These are phyloP conservation scores for Idaea biselata DNA, from an alignment of 2,888 invertebrate species.

Conservation along the genomic window DNA sequence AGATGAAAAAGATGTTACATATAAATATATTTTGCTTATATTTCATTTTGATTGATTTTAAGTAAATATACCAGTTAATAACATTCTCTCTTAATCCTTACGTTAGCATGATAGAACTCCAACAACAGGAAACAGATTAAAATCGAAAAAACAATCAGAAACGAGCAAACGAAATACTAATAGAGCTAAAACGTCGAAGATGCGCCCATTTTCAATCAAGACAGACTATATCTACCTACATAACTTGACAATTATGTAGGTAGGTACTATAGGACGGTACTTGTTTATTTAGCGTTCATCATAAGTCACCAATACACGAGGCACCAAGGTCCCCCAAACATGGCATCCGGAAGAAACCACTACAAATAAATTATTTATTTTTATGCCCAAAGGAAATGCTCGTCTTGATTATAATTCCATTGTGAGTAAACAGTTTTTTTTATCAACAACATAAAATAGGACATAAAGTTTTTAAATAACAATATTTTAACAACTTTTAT, in stretches of 20 bases:
- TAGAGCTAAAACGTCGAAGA: background rate
- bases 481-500: background rate
- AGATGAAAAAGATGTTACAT: too few relatives aligned
- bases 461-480: background rate
- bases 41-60: too few relatives aligned
- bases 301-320: background rate
- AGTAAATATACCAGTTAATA: too few relatives aligned
- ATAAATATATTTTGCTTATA: too few relatives aligned
- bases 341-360: slow-evolving; percentile 9
- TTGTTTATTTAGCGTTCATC: background rate
- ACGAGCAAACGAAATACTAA: too few relatives aligned
- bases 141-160: too few relatives aligned
- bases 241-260: background rate
- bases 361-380: background rate
- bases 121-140: too few relatives aligned
- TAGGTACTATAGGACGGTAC: background rate
- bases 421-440: background rate
- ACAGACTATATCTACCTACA: slow-evolving; percentile 1
- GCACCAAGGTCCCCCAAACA: slow-evolving; percentile 9
- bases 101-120: too few relatives aligned
- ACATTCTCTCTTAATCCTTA: too few relatives aligned
- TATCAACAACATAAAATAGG: background rate
- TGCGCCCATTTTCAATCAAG: background rate
- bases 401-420: background rate
- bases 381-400: background rate